These are phyloP conservation scores for Hyles lineata DNA, from an alignment of 2,888 invertebrate species.

Conservation along the genomic window DNA sequence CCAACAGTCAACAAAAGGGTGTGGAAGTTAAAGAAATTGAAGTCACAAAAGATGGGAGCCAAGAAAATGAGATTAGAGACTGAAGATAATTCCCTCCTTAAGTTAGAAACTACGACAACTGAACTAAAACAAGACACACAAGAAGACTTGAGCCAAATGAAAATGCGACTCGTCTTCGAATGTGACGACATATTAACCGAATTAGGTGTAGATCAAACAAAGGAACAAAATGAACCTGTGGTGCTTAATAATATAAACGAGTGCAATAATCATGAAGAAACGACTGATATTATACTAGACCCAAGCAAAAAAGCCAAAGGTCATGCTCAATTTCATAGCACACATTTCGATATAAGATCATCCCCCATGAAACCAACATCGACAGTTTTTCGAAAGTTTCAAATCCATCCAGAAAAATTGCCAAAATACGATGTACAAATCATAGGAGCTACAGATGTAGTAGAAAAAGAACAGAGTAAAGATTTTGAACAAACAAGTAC, in stretches of 20 bases:
- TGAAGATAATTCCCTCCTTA: conserved; percentile 53
- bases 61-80: conserved; percentile 68
- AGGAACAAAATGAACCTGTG: conserved; percentile 15
- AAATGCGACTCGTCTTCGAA: conserved; percentile 22
- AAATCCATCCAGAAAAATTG: conserved; percentile 72
- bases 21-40: conserved; percentile 64
- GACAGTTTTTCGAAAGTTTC: conserved; percentile 73
- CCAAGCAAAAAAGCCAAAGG: conserved; percentile 51
- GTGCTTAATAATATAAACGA: conserved; percentile 31
- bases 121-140: conserved; percentile 19
- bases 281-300: conserved; percentile 29
- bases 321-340: conserved; percentile 70
- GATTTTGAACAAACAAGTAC: conserved; percentile 17
- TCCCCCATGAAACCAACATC: conserved; percentile 78
- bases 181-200: conserved; percentile 28
- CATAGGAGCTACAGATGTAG: conserved; percentile 63
- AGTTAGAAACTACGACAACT: conserved; percentile 62
- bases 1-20: conserved; percentile 67
- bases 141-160: conserved; percentile 31
- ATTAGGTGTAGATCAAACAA: conserved; percentile 27
- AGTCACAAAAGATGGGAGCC: conserved; percentile 50
- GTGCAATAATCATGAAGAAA: conserved; percentile 33
- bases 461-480: conserved; percentile 39
- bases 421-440: conserved; percentile 69
- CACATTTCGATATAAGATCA: conserved; percentile 78